Base-by-base conservation (phyloP, 1,140 invertebrate species). In the Ctenoplectra terminalis region DNA sequence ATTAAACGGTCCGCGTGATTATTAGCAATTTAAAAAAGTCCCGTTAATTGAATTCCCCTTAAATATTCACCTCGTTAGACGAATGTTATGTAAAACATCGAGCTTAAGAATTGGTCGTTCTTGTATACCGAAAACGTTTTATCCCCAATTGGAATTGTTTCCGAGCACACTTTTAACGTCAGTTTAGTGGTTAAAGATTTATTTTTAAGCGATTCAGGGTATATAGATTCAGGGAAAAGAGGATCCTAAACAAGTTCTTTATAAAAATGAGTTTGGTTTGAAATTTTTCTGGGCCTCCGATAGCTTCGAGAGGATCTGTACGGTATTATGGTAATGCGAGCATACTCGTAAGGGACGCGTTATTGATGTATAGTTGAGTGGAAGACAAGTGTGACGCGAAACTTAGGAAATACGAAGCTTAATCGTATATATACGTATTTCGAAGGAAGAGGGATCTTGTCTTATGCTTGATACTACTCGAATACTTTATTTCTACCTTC, bases 11-110 rank as follows among this genome's bases (percentile, higher is more conserved):
- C 61, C 20, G 26, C 1, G 20, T 31, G 3, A 34, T 69, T 69
- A 70, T 77, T 77, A 58, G 64, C 64, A 77, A 77, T 77, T 70
- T 56, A 58, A 77, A 70, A 26, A 34, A 11, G 20, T n/a, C 4
- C 15, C 5, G 1, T 11, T 52, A 66, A 64, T 54, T 76, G 34
- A 76, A 46, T 23, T 20, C 7, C 3, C 1, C 13, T 63, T 37
- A 56, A 43, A 58, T 34, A 58, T 69, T 69, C 63, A 8, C 26
- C 26, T 34, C 26, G 66, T 40, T 43, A 58, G 1, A 40, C 15
- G 43, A 37, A 67, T 43, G 34, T 63, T 52, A 40, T 23, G 40
- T 34, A 63, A 73, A 74, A 61, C 29, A 7, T 31, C 13, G n/a
- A 9, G 60, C 20, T 73, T 23, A 20, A 20, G 64, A 11, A 29